Evolutionary conservation across 2,888 invertebrate species (phyloP).

Genomic region (Polymixis lichenea): DNA sequence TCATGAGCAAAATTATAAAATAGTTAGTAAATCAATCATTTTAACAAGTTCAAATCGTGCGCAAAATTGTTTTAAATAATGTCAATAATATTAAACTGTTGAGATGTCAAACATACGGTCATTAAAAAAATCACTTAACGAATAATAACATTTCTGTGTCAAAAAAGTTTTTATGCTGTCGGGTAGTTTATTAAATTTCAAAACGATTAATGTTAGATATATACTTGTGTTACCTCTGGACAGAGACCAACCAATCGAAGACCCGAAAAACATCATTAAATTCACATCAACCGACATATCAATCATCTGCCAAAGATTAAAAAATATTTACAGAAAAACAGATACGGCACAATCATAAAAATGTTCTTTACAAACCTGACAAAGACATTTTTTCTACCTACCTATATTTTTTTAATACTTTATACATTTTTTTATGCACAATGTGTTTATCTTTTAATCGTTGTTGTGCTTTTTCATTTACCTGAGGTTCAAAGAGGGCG

Average conservation of each 20-base stretch:
- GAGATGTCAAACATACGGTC: no score
- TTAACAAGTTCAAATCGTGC: no score
- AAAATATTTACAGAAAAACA: constrained; percentile 38
- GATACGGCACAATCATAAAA: constrained; percentile 41
- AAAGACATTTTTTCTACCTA: constrained; percentile 36
- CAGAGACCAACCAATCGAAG: constrained; percentile 7
- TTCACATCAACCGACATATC: constrained; percentile 52
- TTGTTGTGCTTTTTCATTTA: constrained; percentile 67
- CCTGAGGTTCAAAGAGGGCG: constrained; percentile 54
- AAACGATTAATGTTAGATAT: not conserved
- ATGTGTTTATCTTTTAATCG: constrained; percentile 65
- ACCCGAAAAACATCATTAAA: constrained; percentile 42
- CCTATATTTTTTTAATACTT: constrained; percentile 43
- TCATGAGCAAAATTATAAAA: no score
- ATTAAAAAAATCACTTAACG: no score
- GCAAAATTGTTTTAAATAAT: no score
- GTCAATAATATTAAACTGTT: no score
- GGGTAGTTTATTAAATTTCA: no score
- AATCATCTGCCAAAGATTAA: constrained; percentile 58
- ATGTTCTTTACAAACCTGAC: constrained; percentile 27
- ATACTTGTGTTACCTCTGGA: not conserved
- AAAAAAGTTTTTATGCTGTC: no score
- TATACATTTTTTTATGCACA: constrained; percentile 48
- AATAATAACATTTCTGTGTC: no score
- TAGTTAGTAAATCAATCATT: no score